Evolutionary conservation across 2,888 invertebrate species (phyloP).

Genomic region (Oscheius sp.): DNA sequence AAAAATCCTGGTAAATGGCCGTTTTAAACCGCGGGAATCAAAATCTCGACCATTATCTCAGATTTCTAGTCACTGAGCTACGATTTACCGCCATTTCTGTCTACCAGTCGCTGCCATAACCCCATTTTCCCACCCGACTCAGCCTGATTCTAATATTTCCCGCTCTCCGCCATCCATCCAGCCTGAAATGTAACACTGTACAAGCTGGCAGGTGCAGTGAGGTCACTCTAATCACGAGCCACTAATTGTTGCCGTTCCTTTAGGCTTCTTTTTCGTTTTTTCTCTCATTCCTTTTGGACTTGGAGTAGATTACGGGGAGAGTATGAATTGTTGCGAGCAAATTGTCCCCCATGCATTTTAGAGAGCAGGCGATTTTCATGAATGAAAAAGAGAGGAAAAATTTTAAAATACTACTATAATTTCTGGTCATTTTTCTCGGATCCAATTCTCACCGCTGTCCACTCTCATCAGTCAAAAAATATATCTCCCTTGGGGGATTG

Average conservation of each 20-base stretch:
- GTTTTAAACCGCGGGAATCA: too few species aligned
- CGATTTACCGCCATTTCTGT: too few species aligned
- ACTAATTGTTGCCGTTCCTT: background rate
- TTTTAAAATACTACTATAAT: too few species aligned
- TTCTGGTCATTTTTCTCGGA: too few species aligned
- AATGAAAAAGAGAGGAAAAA: too few species aligned
- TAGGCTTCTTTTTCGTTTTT: background rate
- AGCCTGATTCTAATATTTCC: background rate
- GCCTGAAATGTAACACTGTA: constrained; percentile 17
- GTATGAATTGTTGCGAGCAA: background rate
- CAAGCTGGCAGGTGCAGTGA: constrained; percentile 12
- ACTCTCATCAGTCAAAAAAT: background rate
- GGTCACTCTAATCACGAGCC: background rate
- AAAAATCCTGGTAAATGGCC: too few species aligned
- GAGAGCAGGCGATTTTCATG: background rate
- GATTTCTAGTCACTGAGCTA: too few species aligned
- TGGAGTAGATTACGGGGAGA: background rate
- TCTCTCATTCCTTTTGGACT: background rate
- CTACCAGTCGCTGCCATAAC: background rate
- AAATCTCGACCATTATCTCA: too few species aligned
- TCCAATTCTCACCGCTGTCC: too few species aligned
- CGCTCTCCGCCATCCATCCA: too few species aligned
- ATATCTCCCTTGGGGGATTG: background rate
- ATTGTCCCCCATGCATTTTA: background rate
- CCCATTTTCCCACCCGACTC: background rate